Evolutionary conservation across 2,888 invertebrate genomes (phyloP).

Genomic region (Morinoia aosen): DNA sequence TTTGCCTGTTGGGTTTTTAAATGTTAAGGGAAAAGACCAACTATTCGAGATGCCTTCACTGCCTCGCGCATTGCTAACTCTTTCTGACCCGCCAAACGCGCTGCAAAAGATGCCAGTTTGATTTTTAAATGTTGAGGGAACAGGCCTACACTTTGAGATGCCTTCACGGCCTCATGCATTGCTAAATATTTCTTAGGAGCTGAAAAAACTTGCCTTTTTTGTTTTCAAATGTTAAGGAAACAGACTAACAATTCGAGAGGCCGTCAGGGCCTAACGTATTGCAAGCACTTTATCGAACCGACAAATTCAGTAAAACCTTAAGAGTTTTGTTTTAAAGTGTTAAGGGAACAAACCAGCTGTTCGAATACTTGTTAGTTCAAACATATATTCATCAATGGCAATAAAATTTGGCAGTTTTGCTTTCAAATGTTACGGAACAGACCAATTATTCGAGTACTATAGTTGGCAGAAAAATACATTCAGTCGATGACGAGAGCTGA

Average conservation of each 20-base stretch:
- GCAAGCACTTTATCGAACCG: not conserved
- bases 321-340: not conserved
- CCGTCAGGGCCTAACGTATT: not conserved
- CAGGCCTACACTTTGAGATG: no score
- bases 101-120: not conserved
- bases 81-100: no score
- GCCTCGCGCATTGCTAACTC: not conserved
- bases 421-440: no score
- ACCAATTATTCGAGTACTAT: no score
- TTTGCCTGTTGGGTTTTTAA: not conserved
- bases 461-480: no score
- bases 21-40: not conserved
- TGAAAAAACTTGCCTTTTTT: not conserved
- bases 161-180: not conserved
- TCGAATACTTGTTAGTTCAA: not conserved
- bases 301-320: not conserved
- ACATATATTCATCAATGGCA: not conserved
- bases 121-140: no score
- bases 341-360: not conserved
- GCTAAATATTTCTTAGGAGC: not conserved
- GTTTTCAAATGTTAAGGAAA: not conserved
- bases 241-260: not conserved
- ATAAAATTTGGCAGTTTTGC: not conserved
- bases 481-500: not conserved
- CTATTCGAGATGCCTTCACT: not conserved